Base-by-base conservation (phyloP, 2,797 vertebrate genomes). In the Myotis pilosus region DNA sequence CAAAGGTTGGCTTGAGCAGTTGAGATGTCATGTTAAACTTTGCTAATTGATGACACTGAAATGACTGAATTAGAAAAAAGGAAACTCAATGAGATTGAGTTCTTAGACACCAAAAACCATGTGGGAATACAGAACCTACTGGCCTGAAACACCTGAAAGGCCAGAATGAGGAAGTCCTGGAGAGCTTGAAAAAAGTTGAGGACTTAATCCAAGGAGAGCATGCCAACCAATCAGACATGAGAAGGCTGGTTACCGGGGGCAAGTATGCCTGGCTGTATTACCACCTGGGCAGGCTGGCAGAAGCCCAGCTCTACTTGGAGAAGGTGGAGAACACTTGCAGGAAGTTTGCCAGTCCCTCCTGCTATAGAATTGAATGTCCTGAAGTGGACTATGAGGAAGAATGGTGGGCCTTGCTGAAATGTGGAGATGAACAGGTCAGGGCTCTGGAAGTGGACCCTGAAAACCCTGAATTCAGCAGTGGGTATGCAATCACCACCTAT, bases 21-120 rank as follows among this genome's bases (percentile, higher is more conserved):
- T 98, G 88, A 97, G 98, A 84, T 99, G 98, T 74, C 98, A 98
- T 96, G 99, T 99, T 93, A 99, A 98, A 0, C 99, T 98, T 95
- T 99, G 84, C 69, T 23, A 28, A 91, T 98, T 94, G 6, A 98
- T 6, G 89, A 98, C 22, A 22, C 55, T 23, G 96, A 98, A 89
- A 95, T 98, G 3, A 64, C 93, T 3, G 49, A 98, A 51, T 57
- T 98, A 71, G 96, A 98, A 91, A 97, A 97, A 17, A 98, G 97
- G 51, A 53, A 98, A 41, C 66, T 68, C 0, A 30, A 98, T 30
- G 96, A 98, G 74, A 96, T 97, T 1, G 57, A 92, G 19, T 98
- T 97, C 79, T 71, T 96, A 22, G 38, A 95, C 0, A 11, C 0
- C 13, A 90, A 93, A 68, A 74, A 72, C 53, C 94, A 89, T 3